phyloP scores from a whole-genome alignment of 1,140 invertebrate species.

The Drosophila cardini region DNA sequence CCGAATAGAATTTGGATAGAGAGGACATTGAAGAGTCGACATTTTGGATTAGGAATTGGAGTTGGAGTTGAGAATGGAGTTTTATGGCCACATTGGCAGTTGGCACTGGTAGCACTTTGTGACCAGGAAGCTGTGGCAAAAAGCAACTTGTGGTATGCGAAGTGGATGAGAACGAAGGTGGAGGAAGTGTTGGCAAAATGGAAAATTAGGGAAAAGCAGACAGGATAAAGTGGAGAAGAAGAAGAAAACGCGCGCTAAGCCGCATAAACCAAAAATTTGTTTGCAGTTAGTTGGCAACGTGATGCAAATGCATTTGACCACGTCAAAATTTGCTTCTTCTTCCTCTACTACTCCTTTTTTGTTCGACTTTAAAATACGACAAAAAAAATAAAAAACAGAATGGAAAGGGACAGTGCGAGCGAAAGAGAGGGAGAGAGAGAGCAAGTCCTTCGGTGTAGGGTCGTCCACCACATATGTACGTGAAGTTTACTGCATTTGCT shows the following conservation, averaged over 20 bases:
- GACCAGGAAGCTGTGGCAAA: constrained; percentile 34
- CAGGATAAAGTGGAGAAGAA: background rate
- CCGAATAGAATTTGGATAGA: too few species aligned
- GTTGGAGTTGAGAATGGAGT: background rate
- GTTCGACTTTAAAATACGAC: constrained; percentile 17
- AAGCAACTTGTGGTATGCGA: constrained; percentile 2
- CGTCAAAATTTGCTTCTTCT: constrained; percentile 40
- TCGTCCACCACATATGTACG: constrained; percentile 40
- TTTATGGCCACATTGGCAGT: constrained; percentile 19
- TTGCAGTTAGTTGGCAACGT: constrained; percentile 60
- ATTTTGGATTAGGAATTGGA: background rate
- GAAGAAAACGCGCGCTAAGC: constrained; percentile 26
- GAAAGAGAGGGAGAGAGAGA: background rate
- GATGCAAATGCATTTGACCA: constrained; percentile 72
- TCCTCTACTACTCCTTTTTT: too few species aligned
- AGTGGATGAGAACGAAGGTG: background rate
- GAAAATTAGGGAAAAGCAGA: background rate
- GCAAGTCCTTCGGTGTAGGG: constrained; percentile 17
- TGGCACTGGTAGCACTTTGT: constrained; percentile 24
- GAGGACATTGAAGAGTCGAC: background rate
- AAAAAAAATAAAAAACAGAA: background rate
- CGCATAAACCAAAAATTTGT: constrained; percentile 55
- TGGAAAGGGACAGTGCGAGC: background rate
- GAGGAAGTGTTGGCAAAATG: too few species aligned
- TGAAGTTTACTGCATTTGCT: constrained; percentile 56